Base-by-base conservation (phyloP, 2,797 vertebrate species). In the Anableps anableps region DNA sequence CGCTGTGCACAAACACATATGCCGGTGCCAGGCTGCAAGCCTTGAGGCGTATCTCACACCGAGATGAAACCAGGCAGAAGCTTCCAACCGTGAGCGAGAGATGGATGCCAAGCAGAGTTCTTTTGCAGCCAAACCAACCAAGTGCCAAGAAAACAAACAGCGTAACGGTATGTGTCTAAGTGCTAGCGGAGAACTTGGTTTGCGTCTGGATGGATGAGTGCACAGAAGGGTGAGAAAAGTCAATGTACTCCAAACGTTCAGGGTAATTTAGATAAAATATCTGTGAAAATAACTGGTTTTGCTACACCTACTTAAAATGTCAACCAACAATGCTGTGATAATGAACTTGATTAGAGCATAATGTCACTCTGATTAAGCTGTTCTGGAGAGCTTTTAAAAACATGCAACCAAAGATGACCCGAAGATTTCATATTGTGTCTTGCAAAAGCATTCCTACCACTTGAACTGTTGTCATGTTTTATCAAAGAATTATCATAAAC, bases 11-110 rank as follows among this genome's bases (percentile, higher is more conserved):
- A 77, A 43, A 66, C 74, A 50, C 45, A 80, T 76, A 80, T 72
- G 43, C 53, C 38, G 68, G 77, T 92, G 92, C 90, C 91, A 93
- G 89, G 91, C 91, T 88, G 87, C 81, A 83, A 60, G 89, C 87
- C 83, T 81, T 10, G 8, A 83, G 75, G 85, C 80, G 19, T 77
- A 87, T 88, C 87, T 82, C 87, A 86, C 87, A 89, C 31, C 0
- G 70, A 91, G 88, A 91, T 89, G 80, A 92, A 92, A 89, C 83
- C 84, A 83, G 81, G 81, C 82, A 88, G 81, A 72, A 84, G 83
- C 82, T 89, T 77, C 85, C 80, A 87, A 89, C 75, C 80, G 82
- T 10, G 9, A 93, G 80, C 50, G 36, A 26, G 51, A 82, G 82
- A 68, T 73, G 2, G 68, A 82, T 5, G 81, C 90, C 89, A 91